A percentile compares a stretch with the other conserved stretches of the same genome.
phyloP scores from a whole-genome alignment of 1,140 invertebrate genomes.

The Periplaneta americana region DNA sequence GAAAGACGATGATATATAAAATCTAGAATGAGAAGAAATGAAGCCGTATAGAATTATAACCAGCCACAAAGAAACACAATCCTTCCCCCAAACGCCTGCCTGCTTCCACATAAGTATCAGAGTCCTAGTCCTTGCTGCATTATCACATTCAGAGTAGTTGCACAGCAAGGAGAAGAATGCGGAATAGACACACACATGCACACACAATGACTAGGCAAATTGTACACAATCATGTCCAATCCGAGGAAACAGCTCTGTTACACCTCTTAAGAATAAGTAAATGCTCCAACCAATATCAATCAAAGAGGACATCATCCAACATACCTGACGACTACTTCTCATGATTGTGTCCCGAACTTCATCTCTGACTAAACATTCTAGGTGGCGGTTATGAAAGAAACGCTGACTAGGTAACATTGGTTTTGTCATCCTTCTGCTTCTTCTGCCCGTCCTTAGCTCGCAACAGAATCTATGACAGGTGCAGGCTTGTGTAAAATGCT shows the following conservation, averaged over 20 bases:
- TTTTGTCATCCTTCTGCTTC: neutral
- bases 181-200: neutral
- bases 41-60: neutral
- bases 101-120: neutral
- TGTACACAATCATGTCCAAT: neutral
- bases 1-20: neutral
- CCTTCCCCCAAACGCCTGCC: neutral
- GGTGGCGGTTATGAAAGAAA: neutral
- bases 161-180: neutral
- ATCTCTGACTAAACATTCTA: neutral
- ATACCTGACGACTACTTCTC: neutral
- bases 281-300: neutral
- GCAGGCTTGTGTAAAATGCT: conserved; percentile 48
- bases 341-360: neutral
- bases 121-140: neutral
- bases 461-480: conserved; percentile 46
- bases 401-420: neutral
- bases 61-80: neutral
- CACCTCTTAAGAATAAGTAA: neutral
- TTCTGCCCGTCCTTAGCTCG: conserved; percentile 27
- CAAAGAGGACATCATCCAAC: neutral
- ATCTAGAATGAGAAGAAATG: neutral
- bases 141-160: neutral
- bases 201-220: neutral
- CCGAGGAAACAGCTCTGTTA: neutral